A percentile compares a stretch with the other conserved stretches of the same genome.
phyloP scores from a whole-genome alignment of 2,797 vertebrate genomes.

The Melanotaenia pygmaea region DNA sequence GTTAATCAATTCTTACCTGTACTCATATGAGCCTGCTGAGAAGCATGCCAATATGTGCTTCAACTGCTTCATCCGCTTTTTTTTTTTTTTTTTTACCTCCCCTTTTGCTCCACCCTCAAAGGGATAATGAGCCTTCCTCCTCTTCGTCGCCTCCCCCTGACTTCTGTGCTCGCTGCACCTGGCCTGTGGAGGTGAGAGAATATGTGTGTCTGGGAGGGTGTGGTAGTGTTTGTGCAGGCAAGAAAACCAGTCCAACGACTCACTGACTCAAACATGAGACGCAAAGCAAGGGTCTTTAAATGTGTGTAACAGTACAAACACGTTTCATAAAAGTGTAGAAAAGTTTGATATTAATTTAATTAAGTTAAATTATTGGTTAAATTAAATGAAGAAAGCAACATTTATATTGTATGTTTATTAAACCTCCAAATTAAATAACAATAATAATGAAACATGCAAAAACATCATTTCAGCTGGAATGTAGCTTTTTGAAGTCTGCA shows the following conservation, averaged over 20 bases:
- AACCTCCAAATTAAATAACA: no score
- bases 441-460: no score
- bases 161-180: slow-evolving; percentile 64
- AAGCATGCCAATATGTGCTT: slow-evolving; percentile 68
- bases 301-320: not conserved
- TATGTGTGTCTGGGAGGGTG: slow-evolving; percentile 59
- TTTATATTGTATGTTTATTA: no score
- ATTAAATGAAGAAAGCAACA: no score
- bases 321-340: no score
- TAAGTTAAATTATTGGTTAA: no score
- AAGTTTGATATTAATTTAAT: no score
- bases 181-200: slow-evolving; percentile 61
- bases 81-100: slow-evolving; percentile 47
- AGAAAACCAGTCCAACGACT: slow-evolving; percentile 66
- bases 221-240: slow-evolving; percentile 59
- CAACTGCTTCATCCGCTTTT: slow-evolving; percentile 58
- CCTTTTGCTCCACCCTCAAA: slow-evolving; percentile 66
- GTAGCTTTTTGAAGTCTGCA: no score
- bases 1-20: slow-evolving; percentile 69
- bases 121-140: slow-evolving; percentile 53
- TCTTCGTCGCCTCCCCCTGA: not conserved
- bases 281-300: not conserved
- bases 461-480: no score
- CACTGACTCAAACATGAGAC: slow-evolving; percentile 20
- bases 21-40: slow-evolving; percentile 52